Evolutionary conservation across 2,113 vertebrate genomes (phyloP).

Genomic region (Catharus bicknelli): DNA sequence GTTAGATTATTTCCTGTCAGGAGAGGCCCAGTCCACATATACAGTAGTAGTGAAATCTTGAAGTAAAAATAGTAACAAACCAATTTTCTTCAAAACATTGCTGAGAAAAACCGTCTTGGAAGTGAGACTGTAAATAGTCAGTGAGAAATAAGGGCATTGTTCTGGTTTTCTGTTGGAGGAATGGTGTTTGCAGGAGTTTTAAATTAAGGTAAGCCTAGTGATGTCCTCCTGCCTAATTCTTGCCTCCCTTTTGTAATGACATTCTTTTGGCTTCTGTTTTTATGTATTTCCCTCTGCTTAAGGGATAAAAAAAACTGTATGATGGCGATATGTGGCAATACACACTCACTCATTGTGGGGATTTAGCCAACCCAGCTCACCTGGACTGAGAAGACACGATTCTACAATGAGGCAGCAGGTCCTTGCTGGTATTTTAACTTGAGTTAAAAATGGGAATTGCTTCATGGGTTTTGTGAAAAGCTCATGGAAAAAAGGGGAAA

Average conservation of each 20-base stretch:
- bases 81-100: neutral
- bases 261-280: neutral
- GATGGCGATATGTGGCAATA: neutral
- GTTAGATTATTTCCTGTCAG: neutral
- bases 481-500: neutral
- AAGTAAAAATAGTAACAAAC: neutral
- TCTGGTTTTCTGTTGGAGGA: neutral
- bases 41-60: neutral
- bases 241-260: neutral
- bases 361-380: neutral
- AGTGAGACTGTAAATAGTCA: neutral
- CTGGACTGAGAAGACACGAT: accelerated
- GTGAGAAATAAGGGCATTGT: neutral
- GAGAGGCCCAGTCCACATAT: neutral
- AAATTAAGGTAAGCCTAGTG: neutral
- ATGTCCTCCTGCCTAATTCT: neutral
- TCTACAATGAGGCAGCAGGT: neutral
- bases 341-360: neutral
- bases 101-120: neutral
- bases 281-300: neutral
- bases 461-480: neutral
- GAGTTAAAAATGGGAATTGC: neutral
- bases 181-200: neutral
- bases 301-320: neutral
- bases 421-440: neutral